These are phyloP conservation scores for Grammatotria lemairii DNA, from an alignment of 2,113 vertebrate species.

Conservation along the genomic window DNA sequence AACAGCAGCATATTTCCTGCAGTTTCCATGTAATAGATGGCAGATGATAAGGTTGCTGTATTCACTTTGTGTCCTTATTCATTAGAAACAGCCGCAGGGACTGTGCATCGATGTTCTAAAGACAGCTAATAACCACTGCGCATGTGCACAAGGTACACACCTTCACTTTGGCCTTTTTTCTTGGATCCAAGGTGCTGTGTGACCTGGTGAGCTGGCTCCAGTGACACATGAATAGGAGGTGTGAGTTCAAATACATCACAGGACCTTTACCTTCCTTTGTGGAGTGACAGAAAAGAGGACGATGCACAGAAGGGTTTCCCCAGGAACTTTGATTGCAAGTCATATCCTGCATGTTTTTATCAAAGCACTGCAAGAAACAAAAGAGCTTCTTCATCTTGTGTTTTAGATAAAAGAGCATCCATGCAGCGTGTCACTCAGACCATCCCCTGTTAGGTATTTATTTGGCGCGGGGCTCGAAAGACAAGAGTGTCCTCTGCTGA, in stretches of 20 bases:
- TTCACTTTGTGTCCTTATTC: conserved; percentile 35
- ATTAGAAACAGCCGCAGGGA: not conserved
- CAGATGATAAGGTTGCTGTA: conserved; percentile 19
- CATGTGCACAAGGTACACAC: not conserved
- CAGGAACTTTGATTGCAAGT: not conserved
- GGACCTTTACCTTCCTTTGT: not conserved
- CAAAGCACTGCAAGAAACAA: not conserved
- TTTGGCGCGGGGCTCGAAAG: not conserved
- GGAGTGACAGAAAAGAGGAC: not conserved
- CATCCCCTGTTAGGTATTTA: not conserved
- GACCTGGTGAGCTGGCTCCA: conserved; percentile 28
- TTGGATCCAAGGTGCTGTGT: conserved; percentile 15
- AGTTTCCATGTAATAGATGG: conserved; percentile 7
- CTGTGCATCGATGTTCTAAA: not conserved
- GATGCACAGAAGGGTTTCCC: not conserved
- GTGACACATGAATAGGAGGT: not conserved
- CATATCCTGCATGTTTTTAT: not conserved
- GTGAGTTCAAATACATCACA: not conserved
- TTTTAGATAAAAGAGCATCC: not conserved
- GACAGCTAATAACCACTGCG: not conserved
- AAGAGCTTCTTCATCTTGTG: not conserved
- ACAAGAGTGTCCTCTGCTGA: not conserved
- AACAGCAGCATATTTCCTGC: not conserved
- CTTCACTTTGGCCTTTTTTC: conserved; percentile 15
- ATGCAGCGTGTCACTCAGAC: not conserved